Evolutionary conservation across 2,113 vertebrate genomes (phyloP).

Genomic region (Callocephalon fimbriatum): DNA sequence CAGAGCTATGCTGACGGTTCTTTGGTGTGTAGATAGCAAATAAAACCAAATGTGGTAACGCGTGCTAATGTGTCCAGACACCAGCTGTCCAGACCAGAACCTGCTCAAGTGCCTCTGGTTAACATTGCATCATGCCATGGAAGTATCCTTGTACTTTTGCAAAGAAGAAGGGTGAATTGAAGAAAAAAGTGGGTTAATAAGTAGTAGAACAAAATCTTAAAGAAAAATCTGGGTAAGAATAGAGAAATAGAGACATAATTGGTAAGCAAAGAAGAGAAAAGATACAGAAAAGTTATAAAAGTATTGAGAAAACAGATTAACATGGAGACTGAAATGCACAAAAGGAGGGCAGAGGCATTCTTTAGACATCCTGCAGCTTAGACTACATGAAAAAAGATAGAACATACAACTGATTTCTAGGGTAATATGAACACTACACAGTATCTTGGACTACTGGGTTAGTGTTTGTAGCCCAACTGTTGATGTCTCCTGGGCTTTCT

Average conservation of each 20-base stretch:
- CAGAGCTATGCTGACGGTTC: background rate
- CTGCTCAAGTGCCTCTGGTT: background rate
- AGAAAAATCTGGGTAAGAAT: background rate
- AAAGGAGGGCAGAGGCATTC: background rate
- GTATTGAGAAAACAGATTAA: background rate
- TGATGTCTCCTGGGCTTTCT: background rate
- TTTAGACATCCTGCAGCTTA: background rate
- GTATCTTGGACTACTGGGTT: background rate
- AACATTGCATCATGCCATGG: fast-evolving
- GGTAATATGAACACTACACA: background rate
- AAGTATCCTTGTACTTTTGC: fast-evolving
- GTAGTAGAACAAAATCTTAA: background rate
- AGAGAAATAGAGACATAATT: background rate
- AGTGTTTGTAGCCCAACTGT: background rate
- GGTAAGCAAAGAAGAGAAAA: background rate
- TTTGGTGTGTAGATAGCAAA: background rate
- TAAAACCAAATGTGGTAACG: background rate
- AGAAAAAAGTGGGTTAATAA: background rate
- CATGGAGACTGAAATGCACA: background rate
- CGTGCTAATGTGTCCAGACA: background rate
- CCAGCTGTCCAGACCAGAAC: background rate
- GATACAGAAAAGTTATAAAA: background rate
- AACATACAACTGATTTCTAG: background rate
- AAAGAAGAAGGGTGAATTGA: background rate
- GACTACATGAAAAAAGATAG: background rate